phyloP scores from a whole-genome alignment of 2,888 invertebrate genomes.

The Phanerotoma sp. region DNA sequence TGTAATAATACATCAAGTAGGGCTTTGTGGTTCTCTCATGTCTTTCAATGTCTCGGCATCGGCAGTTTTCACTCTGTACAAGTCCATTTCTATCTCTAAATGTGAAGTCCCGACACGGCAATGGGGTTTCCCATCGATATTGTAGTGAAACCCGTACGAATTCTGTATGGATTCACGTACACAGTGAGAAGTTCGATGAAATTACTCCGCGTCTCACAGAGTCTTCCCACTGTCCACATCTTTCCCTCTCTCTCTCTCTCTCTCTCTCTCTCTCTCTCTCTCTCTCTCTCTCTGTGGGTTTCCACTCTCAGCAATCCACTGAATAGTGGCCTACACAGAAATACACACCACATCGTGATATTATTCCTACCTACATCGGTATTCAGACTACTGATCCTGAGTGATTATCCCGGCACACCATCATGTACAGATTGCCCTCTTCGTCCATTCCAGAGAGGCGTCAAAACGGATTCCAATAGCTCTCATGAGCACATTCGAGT shows the following conservation, averaged over 20 bases:
- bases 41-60: no score
- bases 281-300: no score
- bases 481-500: conserved; percentile 15
- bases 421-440: conserved; percentile 18
- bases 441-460: conserved; percentile 25
- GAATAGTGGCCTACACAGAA: conserved; percentile 4
- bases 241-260: no score
- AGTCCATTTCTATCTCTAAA: no score
- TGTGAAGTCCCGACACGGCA: no score
- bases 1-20: no score
- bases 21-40: no score
- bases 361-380: conserved; percentile 7
- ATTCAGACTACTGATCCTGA: conserved; percentile 9
- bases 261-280: no score
- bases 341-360: conserved; percentile 13
- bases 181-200: background rate
- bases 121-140: no score
- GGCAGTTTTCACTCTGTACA: no score
- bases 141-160: conserved; percentile 3
- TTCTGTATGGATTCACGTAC: background rate
- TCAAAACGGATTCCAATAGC: conserved; percentile 28
- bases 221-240: conserved; percentile 5
- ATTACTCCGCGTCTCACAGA: conserved; percentile 12
- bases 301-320: background rate
- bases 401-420: conserved; percentile 12